phyloP scores from a whole-genome alignment of 2,113 vertebrate species.

The Carassius auratus region DNA sequence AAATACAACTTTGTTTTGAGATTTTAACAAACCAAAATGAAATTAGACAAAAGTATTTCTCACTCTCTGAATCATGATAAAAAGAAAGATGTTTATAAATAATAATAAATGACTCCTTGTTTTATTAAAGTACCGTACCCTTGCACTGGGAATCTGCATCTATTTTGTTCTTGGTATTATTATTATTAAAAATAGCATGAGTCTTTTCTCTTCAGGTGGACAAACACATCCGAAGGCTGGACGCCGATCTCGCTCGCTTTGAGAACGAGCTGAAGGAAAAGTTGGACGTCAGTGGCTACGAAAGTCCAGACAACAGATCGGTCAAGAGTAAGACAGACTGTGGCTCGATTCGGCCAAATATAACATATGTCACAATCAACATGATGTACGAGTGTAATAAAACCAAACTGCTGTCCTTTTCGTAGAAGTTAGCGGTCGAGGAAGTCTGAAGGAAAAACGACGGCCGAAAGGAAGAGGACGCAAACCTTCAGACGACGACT shows the following conservation, averaged over 20 bases:
- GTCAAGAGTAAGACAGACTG: conserved; percentile 82
- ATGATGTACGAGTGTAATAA: background rate
- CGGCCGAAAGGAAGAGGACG: conserved; percentile 85
- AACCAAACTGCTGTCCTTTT: background rate
- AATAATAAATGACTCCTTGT: no score
- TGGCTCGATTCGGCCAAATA: background rate
- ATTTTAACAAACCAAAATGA: no score
- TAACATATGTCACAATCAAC: background rate
- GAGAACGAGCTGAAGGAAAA: conserved; percentile 98
- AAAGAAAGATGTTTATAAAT: no score
- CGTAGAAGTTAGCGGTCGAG: conserved; percentile 80
- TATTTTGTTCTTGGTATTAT: background rate
- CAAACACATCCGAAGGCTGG: conserved; percentile 95
- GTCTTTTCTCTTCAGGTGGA: conserved; percentile 82
- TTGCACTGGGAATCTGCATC: no score
- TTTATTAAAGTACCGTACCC: no score
- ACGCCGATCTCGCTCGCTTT: conserved; percentile 93
- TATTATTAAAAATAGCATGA: background rate
- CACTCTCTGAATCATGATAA: no score
- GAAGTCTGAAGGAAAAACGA: conserved; percentile 86
- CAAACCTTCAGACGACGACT: conserved; percentile 90
- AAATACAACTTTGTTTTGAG: no score
- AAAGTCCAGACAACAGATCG: conserved; percentile 78
- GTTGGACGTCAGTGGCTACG: conserved; percentile 89
- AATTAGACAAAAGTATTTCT: no score